Percentiles rank a stretch among this genome's conserved stretches.
Evolutionary conservation across 2,888 invertebrate species (phyloP).

Genomic region (Fragum sueziense): DNA sequence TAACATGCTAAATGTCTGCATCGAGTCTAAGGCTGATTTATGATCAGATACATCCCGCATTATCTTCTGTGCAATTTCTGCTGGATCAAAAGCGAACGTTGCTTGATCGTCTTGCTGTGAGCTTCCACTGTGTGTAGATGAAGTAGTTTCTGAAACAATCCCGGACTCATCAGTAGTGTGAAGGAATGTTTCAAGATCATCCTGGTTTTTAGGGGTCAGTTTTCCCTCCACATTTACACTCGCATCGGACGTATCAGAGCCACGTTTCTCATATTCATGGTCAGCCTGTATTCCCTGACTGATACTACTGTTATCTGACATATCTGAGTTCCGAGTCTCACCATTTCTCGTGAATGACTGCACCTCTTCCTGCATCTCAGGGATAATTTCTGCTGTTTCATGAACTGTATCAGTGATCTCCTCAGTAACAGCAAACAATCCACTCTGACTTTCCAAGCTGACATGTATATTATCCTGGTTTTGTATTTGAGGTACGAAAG

Average conservation of each 20-base stretch:
- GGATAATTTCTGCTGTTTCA: background rate
- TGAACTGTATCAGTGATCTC: background rate
- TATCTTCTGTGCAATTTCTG: conserved; percentile 74
- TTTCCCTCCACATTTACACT: conserved; percentile 54
- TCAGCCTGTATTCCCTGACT: conserved; percentile 60
- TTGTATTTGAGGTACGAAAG: conserved; percentile 49
- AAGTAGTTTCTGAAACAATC: conserved; percentile 66
- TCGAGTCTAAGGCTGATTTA: conserved; percentile 70
- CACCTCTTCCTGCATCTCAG: conserved; percentile 7
- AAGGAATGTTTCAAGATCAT: conserved; percentile 47
- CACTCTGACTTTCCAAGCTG: conserved; percentile 15
- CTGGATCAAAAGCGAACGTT: conserved; percentile 62
- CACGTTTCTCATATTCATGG: conserved; percentile 47
- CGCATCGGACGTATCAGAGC: conserved; percentile 60
- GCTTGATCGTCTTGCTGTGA: conserved; percentile 63
- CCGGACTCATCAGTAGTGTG: conserved; percentile 64
- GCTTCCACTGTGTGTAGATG: conserved; percentile 68
- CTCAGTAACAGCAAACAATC: conserved; percentile 23
- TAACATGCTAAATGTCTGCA: conserved; percentile 71
- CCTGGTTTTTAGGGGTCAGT: conserved; percentile 52
- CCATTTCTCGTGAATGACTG: conserved; percentile 55
- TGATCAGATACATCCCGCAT: conserved; percentile 74
- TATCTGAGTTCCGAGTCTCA: conserved; percentile 59
- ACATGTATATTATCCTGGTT: conserved; percentile 24
- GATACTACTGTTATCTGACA: conserved; percentile 63